phyloP scores from a whole-genome alignment of 2,113 vertebrate genomes.

The Malurus melanocephalus region DNA sequence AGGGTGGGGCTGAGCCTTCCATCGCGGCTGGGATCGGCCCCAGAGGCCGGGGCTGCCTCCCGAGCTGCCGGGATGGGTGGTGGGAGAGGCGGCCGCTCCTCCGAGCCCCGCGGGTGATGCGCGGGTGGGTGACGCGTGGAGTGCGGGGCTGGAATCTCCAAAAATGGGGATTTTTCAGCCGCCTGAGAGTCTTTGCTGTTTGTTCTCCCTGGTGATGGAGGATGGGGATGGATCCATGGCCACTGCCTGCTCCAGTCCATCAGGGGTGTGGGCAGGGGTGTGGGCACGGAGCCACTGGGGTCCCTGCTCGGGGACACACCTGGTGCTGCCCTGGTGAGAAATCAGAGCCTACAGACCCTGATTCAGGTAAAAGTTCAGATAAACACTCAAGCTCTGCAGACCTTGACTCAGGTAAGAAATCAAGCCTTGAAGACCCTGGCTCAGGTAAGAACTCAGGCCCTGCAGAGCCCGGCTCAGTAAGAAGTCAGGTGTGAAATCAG shows the following conservation, averaged over 20 bases:
- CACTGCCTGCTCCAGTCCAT: background rate
- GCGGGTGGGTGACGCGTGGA: rapidly evolving
- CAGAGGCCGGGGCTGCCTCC: background rate
- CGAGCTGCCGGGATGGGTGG: background rate
- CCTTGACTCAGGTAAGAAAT: background rate
- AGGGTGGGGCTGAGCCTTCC: background rate
- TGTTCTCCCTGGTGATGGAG: background rate
- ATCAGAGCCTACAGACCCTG: background rate
- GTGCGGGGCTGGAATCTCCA: background rate
- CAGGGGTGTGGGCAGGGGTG: background rate
- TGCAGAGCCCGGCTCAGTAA: background rate
- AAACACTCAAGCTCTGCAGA: no score
- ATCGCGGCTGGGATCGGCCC: background rate
- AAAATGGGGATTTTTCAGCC: rapidly evolving
- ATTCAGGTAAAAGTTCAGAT: no score
- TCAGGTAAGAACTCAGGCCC: background rate
- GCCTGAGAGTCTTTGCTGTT: background rate
- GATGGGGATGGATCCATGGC: background rate
- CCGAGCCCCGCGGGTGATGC: background rate
- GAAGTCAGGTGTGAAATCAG: background rate
- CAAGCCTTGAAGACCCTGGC: background rate
- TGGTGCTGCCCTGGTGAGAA: background rate
- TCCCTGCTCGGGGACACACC: background rate
- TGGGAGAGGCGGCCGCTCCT: rapidly evolving
- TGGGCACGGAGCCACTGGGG: background rate